Percentiles rank a stretch among this genome's conserved stretches.
Evolutionary conservation across 2,888 invertebrate species (phyloP).

Genomic region (Dimorphilus gyrociliatus): DNA sequence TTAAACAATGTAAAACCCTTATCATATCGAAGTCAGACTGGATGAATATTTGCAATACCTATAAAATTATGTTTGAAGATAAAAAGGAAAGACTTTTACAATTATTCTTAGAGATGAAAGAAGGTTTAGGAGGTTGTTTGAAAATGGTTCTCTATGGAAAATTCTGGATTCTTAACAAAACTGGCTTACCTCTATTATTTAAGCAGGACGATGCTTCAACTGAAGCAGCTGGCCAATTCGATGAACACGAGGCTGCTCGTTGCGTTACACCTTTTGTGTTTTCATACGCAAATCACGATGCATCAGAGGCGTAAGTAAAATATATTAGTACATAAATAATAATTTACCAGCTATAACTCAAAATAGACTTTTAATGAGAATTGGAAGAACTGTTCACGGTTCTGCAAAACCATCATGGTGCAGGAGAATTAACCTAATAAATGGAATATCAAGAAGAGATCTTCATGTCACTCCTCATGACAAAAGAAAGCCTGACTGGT

Average conservation of each 20-base stretch:
- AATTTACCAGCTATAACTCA: background rate
- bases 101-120: conserved; percentile 51
- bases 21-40: no score
- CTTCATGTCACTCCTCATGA: conserved; percentile 47
- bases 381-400: background rate
- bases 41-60: no score
- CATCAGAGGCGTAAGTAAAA: conserved; percentile 32
- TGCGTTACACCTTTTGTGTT: conserved; percentile 82
- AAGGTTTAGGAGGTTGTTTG: conserved; percentile 47
- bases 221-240: conserved; percentile 58
- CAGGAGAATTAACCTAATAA: conserved; percentile 65
- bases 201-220: conserved; percentile 52
- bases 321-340: background rate
- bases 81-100: conserved; percentile 53
- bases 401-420: no score
- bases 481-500: conserved; percentile 47
- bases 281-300: conserved; percentile 76
- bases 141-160: conserved; percentile 62
- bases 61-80: conserved; percentile 55
- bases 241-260: conserved; percentile 82
- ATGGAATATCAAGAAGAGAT: conserved; percentile 52
- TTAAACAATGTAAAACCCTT: no score
- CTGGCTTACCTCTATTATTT: conserved; percentile 85
- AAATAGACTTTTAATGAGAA: background rate
- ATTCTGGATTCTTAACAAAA: conserved; percentile 89